Evolutionary conservation across 2,797 vertebrate species (phyloP).

Genomic region (Hypotaenidia philippensis): DNA sequence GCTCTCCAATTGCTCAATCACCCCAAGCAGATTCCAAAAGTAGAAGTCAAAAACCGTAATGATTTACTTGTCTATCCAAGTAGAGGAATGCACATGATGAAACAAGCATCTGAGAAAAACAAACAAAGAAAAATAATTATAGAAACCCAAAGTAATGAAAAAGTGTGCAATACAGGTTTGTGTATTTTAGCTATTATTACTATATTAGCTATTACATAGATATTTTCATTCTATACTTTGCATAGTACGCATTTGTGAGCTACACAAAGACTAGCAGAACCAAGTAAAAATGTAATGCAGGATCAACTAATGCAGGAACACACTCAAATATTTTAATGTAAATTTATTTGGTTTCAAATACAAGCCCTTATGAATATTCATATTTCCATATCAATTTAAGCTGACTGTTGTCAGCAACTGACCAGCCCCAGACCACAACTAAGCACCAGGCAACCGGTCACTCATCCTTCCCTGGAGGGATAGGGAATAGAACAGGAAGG

Average conservation of each 20-base stretch:
- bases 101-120: fast-evolving
- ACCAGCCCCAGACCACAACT: no score
- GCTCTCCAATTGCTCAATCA: not conserved
- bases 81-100: not conserved
- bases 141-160: not conserved
- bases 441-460: no score
- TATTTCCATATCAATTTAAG: not conserved
- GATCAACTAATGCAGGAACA: no score
- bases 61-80: not conserved
- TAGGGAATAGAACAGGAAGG: no score
- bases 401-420: not conserved
- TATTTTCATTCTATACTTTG: not conserved
- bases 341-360: no score
- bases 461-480: no score
- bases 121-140: not conserved
- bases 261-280: no score
- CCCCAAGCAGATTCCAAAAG: not conserved
- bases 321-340: no score
- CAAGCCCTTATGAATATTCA: not conserved
- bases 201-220: not conserved
- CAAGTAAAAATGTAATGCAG: no score
- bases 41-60: not conserved
- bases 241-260: no score
- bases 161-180: not conserved
- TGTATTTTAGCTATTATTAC: not conserved